Evolutionary conservation across 2,113 vertebrate genomes (phyloP), one percentile per base, ranked within the genome.

Genomic region (Ptilorrhoa leucosticta): DNA sequence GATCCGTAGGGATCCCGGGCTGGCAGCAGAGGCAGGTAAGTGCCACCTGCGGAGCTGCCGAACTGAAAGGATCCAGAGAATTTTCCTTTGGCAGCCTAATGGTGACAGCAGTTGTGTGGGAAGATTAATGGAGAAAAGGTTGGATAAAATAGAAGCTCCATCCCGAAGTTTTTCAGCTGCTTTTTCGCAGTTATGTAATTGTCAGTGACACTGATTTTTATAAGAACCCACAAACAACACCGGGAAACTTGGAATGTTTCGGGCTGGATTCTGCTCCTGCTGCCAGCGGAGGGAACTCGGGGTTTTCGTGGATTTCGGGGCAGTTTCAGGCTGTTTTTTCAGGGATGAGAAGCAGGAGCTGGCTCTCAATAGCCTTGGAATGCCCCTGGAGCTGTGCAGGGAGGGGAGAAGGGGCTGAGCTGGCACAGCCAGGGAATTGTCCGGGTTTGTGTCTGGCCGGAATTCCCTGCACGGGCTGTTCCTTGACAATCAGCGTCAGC

Each of bases 111-210:
- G 95, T 90, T 90, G 90, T 50, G 89, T 94, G 93, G 96, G 96
- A 93, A 96, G 96, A 54, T 85, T 94, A 93, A 95, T 93, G 89
- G 91, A 87, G 94, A 81, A 81, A 95, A 96, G 84, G 89, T 89
- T 97, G 92, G 91, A 94, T 94, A 90, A 93, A 95, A 96, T 87
- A 96, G 93, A 93, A 97, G 87, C 61, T 44, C 91, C 91, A 82
- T 42, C 82, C 84, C 9, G 1, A 69, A 93, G 90, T 40, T 87
- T 83, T 91, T 79, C 92, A 83, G 93, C 73, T 95, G 93, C 87
- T 96, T 96, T 93, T 93, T 91, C 31, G 45, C 94, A 73, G 95
- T 97, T 96, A 96, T 24, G 2, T 96, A 96, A 96, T 91, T 90
- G 42, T 9, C 24, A 82, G 47, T 73, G 84, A 93, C 93, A 89